Evolutionary conservation across 1,140 invertebrate genomes (phyloP).

Genomic region (Drosophila teissieri): DNA sequence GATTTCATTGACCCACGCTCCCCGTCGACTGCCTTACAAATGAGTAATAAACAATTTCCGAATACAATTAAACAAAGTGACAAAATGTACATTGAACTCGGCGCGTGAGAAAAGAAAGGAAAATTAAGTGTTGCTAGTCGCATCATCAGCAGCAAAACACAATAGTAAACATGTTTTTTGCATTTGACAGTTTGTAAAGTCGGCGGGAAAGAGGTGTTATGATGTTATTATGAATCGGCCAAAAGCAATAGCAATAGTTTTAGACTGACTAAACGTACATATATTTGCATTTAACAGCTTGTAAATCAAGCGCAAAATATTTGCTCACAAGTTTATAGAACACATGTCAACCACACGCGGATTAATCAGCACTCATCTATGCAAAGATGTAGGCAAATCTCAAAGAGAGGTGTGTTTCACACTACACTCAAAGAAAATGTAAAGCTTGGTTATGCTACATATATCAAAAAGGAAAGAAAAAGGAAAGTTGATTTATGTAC

Average conservation of each 20-base stretch:
- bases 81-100: constrained; percentile 74
- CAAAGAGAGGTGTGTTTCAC: constrained; percentile 28
- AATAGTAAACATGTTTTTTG: constrained; percentile 37
- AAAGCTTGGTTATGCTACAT: too few relatives aligned
- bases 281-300: constrained; percentile 65
- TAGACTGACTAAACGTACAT: constrained; percentile 25
- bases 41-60: constrained; percentile 79
- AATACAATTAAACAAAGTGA: constrained; percentile 68
- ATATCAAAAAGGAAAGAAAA: too few relatives aligned
- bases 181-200: constrained; percentile 52
- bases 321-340: constrained; percentile 67
- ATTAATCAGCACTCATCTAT: constrained; percentile 69
- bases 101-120: constrained; percentile 10
- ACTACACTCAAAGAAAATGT: background rate
- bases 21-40: constrained; percentile 39
- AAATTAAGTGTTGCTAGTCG: constrained; percentile 32
- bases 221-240: background rate
- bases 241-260: background rate
- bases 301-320: constrained; percentile 70
- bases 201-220: constrained; percentile 3
- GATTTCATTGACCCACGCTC: constrained; percentile 73
- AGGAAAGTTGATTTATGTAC: too few relatives aligned
- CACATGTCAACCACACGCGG: constrained; percentile 64
- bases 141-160: constrained; percentile 4
- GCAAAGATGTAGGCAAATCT: constrained; percentile 36